Conservation (phyloP, 2,797 vertebrate species). For the Coranthus polyacanthus region DNA sequence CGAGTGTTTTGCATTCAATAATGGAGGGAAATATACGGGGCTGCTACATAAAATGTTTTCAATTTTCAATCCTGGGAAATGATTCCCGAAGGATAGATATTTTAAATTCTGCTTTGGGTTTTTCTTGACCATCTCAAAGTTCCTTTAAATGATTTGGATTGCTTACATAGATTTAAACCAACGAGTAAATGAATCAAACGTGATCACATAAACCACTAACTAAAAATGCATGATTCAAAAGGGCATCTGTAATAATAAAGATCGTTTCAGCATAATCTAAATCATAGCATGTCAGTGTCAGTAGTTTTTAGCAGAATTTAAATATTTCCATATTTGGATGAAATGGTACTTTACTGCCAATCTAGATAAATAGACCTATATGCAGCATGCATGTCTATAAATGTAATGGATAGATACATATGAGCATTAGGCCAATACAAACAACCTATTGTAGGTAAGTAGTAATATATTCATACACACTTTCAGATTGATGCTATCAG, state of each 20-base stretch:
- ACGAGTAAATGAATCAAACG: not conserved
- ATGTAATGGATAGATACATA: not conserved
- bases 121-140: too few relatives aligned
- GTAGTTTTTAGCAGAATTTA: too few relatives aligned
- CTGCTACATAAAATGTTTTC: not conserved
- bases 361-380: not conserved
- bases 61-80: not conserved
- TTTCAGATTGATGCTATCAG: not conserved
- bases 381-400: too few relatives aligned
- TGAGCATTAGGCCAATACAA: not conserved
- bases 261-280: not conserved
- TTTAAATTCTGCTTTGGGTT: not conserved
- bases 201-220: not conserved
- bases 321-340: too few relatives aligned
- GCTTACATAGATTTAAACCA: not conserved
- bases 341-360: not conserved
- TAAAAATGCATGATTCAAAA: too few relatives aligned
- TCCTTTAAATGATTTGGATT: too few relatives aligned
- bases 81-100: not conserved
- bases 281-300: not conserved
- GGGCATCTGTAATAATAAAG: too few relatives aligned
- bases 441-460: not conserved
- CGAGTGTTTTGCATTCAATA: not conserved
- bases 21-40: not conserved
- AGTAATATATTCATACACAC: not conserved